Conservation (phyloP, 2,797 vertebrate genomes). For the Phrynocephalus forsythii region DNA sequence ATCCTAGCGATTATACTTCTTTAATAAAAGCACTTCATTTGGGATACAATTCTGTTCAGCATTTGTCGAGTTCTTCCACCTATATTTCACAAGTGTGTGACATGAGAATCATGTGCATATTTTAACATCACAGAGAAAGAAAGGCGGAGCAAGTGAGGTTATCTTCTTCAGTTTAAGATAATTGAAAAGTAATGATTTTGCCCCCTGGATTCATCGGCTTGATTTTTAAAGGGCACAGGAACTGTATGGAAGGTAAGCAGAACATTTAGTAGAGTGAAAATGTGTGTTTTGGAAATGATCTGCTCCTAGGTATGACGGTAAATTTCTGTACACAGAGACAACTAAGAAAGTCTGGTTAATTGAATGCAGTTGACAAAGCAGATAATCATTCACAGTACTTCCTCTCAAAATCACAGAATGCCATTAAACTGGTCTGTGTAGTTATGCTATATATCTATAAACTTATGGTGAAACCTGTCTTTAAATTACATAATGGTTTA, state of each 20-base stretch:
- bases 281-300: constrained; percentile 61
- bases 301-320: constrained; percentile 51
- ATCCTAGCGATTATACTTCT: constrained; percentile 78
- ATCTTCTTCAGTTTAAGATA: constrained; percentile 74
- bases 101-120: constrained; percentile 68
- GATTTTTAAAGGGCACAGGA: constrained; percentile 52
- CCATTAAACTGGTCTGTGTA: background rate
- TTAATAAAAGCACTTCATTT: constrained; percentile 82
- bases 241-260: constrained; percentile 41
- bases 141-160: constrained; percentile 67
- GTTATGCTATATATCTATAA: background rate
- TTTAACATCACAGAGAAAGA: constrained; percentile 68
- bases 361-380: constrained; percentile 42
- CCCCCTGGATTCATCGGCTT: constrained; percentile 69
- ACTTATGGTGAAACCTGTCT: background rate
- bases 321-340: constrained; percentile 56
- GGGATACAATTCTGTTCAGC: constrained; percentile 72
- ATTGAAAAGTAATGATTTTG: constrained; percentile 81
- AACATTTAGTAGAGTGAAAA: constrained; percentile 54
- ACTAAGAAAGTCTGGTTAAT: constrained; percentile 52
- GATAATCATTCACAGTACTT: background rate
- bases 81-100: constrained; percentile 80
- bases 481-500: constrained; percentile 38
- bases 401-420: background rate
- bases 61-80: constrained; percentile 60